phyloP scores from a whole-genome alignment of 2,888 invertebrate genomes.

The Flexamia atlantica region DNA sequence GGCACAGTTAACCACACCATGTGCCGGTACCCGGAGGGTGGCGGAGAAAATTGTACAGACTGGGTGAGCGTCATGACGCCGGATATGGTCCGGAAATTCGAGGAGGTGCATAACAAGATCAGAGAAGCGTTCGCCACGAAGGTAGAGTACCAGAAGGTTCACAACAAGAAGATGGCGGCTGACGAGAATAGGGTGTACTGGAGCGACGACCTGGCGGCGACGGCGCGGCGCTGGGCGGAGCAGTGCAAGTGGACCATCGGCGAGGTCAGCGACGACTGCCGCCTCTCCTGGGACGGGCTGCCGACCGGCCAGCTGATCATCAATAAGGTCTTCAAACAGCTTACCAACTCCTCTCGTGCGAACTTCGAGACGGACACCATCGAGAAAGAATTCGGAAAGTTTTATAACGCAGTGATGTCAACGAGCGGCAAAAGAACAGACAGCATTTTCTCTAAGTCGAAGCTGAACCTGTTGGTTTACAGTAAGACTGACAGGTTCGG shows the following conservation, averaged over 20 bases:
- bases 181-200: not conserved
- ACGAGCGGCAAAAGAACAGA: too few species aligned
- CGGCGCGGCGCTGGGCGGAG: conserved; percentile 6
- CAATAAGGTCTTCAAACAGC: too few species aligned
- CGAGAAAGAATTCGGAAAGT: too few species aligned
- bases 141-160: not conserved
- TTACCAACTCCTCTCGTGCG: too few species aligned
- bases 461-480: too few species aligned
- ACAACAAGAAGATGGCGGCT: not conserved
- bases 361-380: not conserved
- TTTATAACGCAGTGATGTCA: too few species aligned
- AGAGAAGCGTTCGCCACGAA: not conserved
- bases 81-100: not conserved
- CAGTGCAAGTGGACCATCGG: not conserved
- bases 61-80: not conserved
- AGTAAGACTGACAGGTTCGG: too few species aligned
- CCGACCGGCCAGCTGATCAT: too few species aligned
- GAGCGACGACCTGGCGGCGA: not conserved
- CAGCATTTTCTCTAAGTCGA: too few species aligned
- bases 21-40: not conserved
- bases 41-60: not conserved
- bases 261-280: not conserved
- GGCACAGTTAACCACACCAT: not conserved
- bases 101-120: not conserved
- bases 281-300: not conserved